Percentiles rank a stretch among this genome's conserved stretches.
phyloP scores from a whole-genome alignment of 2,113 vertebrate species.

The Urocolius indicus region DNA sequence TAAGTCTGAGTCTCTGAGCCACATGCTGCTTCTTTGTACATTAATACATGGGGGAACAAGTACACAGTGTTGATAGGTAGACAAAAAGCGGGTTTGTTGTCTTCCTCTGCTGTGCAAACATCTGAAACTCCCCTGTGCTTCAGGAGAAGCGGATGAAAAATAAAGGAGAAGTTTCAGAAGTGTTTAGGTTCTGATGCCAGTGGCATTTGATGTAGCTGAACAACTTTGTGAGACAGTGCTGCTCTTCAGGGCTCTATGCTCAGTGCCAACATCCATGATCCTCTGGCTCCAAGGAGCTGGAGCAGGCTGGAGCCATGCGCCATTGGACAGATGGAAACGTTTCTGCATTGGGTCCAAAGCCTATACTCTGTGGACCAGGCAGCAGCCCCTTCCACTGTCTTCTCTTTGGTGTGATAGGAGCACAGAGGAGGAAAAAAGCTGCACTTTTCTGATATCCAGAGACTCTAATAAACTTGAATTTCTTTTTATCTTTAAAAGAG shows the following conservation, averaged over 20 bases:
- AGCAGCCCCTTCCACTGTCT: not conserved
- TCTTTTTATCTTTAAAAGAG: not conserved
- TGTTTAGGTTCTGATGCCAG: not conserved
- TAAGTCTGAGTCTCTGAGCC: not conserved
- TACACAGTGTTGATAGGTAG: not conserved
- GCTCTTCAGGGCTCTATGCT: not conserved
- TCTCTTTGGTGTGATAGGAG: not conserved
- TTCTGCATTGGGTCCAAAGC: constrained; percentile 18
- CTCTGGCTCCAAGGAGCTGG: not conserved
- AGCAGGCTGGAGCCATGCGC: not conserved
- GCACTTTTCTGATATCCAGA: not conserved
- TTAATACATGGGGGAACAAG: not conserved
- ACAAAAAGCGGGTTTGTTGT: not conserved
- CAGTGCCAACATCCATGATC: rapidly evolving
- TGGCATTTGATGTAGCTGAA: not conserved
- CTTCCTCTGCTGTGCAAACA: not conserved
- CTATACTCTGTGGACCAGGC: not conserved
- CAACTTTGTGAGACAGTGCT: not conserved
- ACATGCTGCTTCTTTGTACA: not conserved
- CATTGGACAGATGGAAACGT: not conserved
- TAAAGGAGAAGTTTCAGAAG: not conserved
- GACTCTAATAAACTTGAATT: not conserved
- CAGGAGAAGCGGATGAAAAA: not conserved
- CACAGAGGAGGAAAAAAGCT: not conserved
- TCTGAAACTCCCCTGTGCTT: not conserved